These are phyloP conservation scores for Chromobotia macracanthus DNA, from an alignment of 2,797 vertebrate genomes.

Conservation along the genomic window DNA sequence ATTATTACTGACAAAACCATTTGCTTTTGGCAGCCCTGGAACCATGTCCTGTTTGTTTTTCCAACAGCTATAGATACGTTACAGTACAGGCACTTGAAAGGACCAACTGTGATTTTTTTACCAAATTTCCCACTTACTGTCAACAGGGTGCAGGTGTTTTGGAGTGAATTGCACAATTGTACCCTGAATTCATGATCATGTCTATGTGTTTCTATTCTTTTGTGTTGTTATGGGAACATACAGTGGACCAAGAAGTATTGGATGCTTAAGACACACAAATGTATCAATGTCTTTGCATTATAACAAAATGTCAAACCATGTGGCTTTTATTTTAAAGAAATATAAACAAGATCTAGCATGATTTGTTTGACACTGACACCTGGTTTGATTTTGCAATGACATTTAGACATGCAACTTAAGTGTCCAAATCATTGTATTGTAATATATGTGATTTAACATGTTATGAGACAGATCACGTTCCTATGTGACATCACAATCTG, in stretches of 20 bases:
- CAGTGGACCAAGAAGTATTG: not conserved
- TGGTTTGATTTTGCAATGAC: no score
- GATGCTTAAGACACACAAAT: not conserved
- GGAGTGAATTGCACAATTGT: constrained; percentile 5
- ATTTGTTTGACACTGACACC: no score
- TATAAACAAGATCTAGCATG: not conserved
- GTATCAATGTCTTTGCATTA: not conserved
- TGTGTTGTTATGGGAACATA: constrained; percentile 1
- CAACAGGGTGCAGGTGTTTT: not conserved
- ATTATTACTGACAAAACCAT: not conserved
- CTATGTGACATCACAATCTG: no score
- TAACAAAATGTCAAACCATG: not conserved
- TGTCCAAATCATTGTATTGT: no score
- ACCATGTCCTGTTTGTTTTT: constrained; percentile 7
- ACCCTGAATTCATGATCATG: not conserved
- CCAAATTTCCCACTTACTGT: not conserved
- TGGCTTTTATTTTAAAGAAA: no score
- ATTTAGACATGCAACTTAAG: no score
- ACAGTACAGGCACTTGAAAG: not conserved
- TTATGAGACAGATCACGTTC: no score
- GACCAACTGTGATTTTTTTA: not conserved
- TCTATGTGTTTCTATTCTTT: not conserved
- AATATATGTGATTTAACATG: no score
- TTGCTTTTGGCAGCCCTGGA: not conserved
- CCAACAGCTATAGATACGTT: not conserved